Evolutionary conservation across 2,113 vertebrate species (phyloP).

Genomic region (Uria lomvia): DNA sequence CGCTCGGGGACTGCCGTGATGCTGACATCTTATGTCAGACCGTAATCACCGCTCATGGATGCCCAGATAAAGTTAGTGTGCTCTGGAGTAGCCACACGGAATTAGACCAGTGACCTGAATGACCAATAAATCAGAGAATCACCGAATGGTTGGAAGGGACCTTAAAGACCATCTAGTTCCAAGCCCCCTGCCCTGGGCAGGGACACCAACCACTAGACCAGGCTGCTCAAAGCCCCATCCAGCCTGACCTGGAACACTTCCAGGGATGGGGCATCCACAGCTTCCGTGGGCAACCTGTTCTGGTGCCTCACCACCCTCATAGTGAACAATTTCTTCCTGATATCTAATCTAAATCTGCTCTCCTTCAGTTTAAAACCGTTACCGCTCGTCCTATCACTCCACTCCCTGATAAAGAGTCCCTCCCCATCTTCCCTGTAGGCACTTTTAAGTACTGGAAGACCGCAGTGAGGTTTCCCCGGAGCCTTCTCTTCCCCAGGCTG

Average conservation of each 20-base stretch:
- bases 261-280: not conserved
- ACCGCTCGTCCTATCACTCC: not conserved
- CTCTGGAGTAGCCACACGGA: not conserved
- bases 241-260: not conserved
- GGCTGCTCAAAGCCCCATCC: not conserved
- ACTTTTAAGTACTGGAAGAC: not conserved
- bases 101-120: not conserved
- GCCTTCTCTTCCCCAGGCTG: not conserved
- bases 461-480: not conserved
- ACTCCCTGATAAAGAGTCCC: not conserved
- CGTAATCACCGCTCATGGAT: not conserved
- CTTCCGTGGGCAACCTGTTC: not conserved
- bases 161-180: not conserved
- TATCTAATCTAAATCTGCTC: not conserved
- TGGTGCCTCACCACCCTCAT: not conserved
- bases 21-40: rapidly evolving
- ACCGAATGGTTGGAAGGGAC: not conserved
- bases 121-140: not conserved
- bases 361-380: not conserved
- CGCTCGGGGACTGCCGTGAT: not conserved
- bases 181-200: not conserved
- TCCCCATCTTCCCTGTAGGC: not conserved
- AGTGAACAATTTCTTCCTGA: not conserved
- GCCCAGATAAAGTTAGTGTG: rapidly evolving
- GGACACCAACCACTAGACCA: not conserved